Conservation (phyloP, 2,797 vertebrate species). For the Telmatherina bonti region DNA sequence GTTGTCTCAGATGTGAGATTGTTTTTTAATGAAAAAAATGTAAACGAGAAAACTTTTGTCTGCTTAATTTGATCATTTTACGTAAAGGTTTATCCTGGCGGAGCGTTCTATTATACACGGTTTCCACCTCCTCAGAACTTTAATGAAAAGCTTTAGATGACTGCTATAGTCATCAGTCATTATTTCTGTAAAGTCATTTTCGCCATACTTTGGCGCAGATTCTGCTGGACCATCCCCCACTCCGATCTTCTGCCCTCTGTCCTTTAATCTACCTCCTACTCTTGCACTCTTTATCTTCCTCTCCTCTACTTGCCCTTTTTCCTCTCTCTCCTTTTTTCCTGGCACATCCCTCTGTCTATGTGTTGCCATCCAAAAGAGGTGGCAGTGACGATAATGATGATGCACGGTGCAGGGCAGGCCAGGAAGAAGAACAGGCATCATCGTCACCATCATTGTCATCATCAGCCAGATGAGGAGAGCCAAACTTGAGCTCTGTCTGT, state of each 20-base stretch:
- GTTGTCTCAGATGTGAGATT: conserved; percentile 8
- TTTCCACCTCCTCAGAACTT: conserved; percentile 4
- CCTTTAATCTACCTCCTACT: conserved; percentile 53
- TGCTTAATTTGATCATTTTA: neutral
- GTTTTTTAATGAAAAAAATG: neutral
- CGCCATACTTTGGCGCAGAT: conserved; percentile 20
- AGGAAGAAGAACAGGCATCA: conserved; percentile 52
- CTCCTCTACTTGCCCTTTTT: conserved; percentile 7
- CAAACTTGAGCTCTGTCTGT: conserved; percentile 78
- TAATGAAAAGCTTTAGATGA: conserved; percentile 10
- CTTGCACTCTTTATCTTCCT: conserved; percentile 19
- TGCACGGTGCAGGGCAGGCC: conserved; percentile 21
- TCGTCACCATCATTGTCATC: conserved; percentile 63
- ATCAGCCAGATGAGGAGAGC: conserved; percentile 75
- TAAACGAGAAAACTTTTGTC: neutral
- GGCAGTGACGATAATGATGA: conserved; percentile 45
- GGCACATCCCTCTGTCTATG: conserved; percentile 33
- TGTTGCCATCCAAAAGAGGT: conserved; percentile 58
- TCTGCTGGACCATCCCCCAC: conserved; percentile 44
- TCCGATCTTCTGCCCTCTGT: conserved; percentile 33
- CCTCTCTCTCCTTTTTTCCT: neutral
- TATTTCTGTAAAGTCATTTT: conserved; percentile 24
- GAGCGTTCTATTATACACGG: neutral
- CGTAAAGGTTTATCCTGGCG: neutral
- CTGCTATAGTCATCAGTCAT: conserved; percentile 14